phyloP scores from a whole-genome alignment of 2,888 invertebrate genomes.

The Polyploca ridens region DNA sequence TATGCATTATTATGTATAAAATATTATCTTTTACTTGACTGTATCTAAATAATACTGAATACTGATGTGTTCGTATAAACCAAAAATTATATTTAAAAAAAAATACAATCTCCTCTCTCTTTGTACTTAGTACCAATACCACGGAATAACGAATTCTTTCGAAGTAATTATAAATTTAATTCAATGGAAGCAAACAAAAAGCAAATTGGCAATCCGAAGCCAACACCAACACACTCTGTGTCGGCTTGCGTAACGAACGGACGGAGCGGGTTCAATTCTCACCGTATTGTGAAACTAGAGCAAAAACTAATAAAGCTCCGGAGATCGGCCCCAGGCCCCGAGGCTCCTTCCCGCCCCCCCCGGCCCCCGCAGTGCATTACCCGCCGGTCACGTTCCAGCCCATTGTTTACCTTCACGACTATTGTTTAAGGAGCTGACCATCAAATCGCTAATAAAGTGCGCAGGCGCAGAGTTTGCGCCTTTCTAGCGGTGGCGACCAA shows the following conservation, averaged over 20 bases:
- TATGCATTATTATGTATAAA: too few species aligned
- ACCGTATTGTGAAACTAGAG: constrained; percentile 37
- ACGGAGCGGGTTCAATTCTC: constrained; percentile 29
- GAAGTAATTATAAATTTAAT: constrained; percentile 21
- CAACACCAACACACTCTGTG: constrained; percentile 31
- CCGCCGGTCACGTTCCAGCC: constrained; percentile 56
- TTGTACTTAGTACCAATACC: not conserved
- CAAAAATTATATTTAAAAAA: not conserved
- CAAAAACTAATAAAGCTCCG: constrained; percentile 41
- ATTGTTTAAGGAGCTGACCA: constrained; percentile 47
- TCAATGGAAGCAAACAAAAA: constrained; percentile 37
- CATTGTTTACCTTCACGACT: constrained; percentile 52
- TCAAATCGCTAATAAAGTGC: constrained; percentile 39
- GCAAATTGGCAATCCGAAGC: constrained; percentile 22
- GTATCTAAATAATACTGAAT: not conserved
- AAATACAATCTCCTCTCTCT: too few species aligned
- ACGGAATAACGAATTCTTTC: not conserved
- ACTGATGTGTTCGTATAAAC: not conserved
- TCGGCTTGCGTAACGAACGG: constrained; percentile 39
- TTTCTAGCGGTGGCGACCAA: constrained; percentile 39
- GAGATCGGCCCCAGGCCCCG: constrained; percentile 31
- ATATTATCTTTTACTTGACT: too few species aligned
- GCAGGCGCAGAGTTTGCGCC: constrained; percentile 30
- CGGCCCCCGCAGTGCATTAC: not conserved
- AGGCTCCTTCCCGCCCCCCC: not conserved